Percentiles rank a stretch among this genome's conserved stretches.
phyloP scores from a whole-genome alignment of 2,797 vertebrate species.

The Spinus olivaceus region DNA sequence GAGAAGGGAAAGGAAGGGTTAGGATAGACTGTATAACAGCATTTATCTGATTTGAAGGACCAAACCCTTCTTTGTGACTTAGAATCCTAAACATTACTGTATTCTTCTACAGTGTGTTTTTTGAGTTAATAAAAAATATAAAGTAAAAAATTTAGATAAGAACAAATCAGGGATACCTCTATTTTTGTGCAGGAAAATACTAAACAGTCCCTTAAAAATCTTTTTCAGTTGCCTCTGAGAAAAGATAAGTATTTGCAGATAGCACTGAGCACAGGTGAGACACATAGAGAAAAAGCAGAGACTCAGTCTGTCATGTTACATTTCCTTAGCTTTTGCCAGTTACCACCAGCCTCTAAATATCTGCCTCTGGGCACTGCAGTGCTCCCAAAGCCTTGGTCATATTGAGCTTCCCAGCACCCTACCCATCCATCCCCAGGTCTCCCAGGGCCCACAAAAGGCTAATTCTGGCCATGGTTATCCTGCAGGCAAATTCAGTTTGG shows the following conservation, averaged over 20 bases:
- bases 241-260: neutral
- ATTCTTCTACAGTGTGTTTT: neutral
- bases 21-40: neutral
- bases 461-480: neutral
- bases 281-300: fast-evolving
- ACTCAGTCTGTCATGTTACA: neutral
- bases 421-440: neutral
- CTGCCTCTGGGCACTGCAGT: neutral
- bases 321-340: neutral
- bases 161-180: neutral
- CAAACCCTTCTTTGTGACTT: neutral
- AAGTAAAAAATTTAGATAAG: neutral
- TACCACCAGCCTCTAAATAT: neutral
- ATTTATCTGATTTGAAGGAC: neutral
- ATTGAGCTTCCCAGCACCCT: neutral
- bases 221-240: neutral
- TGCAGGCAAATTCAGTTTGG: neutral
- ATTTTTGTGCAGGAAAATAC: neutral
- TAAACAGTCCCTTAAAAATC: neutral
- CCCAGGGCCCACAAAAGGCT: neutral
- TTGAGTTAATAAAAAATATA: neutral
- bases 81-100: neutral
- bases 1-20: neutral
- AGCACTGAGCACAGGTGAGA: neutral
- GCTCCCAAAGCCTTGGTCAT: neutral